Evolutionary conservation across 2,888 invertebrate genomes (phyloP).

Genomic region (Xylota sylvarum): DNA sequence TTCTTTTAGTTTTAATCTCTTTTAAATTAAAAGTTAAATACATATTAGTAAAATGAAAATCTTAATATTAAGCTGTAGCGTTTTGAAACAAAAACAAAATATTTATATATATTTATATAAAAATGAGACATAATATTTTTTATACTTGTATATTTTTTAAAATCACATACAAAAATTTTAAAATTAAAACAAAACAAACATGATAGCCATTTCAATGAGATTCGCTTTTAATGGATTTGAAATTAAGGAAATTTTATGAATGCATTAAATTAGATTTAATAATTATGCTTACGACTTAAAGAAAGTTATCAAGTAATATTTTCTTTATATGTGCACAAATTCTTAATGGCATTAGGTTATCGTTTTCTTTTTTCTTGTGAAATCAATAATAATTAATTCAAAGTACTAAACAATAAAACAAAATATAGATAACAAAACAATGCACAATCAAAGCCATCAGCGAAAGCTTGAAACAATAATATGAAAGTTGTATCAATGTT

Average conservation of each 20-base stretch:
- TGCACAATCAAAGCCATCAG: slow-evolving; percentile 71
- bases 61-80: slow-evolving; percentile 59
- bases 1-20: slow-evolving; percentile 20
- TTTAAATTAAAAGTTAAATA: slow-evolving; percentile 35
- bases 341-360: slow-evolving; percentile 28
- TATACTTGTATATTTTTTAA: slow-evolving; percentile 74
- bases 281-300: slow-evolving; percentile 36
- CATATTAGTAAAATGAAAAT: slow-evolving; percentile 36
- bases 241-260: slow-evolving; percentile 17
- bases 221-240: slow-evolving; percentile 73
- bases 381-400: slow-evolving; percentile 16
- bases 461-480: slow-evolving; percentile 37
- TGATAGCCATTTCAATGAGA: slow-evolving; percentile 54
- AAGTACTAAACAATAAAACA: slow-evolving; percentile 2
- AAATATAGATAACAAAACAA: slow-evolving; percentile 42
- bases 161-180: slow-evolving; percentile 72
- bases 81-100: slow-evolving; percentile 50
- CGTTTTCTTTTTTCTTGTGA: slow-evolving; percentile 28
- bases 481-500: slow-evolving; percentile 13
- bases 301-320: slow-evolving; percentile 2
- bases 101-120: slow-evolving; percentile 66
- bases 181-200: slow-evolving; percentile 17
- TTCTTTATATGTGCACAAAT: slow-evolving; percentile 63
- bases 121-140: slow-evolving; percentile 70
- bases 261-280: slow-evolving; percentile 8